These are phyloP conservation scores for Myripristis jacobus DNA, from an alignment of 2,797 vertebrate genomes.

Conservation along the genomic window DNA sequence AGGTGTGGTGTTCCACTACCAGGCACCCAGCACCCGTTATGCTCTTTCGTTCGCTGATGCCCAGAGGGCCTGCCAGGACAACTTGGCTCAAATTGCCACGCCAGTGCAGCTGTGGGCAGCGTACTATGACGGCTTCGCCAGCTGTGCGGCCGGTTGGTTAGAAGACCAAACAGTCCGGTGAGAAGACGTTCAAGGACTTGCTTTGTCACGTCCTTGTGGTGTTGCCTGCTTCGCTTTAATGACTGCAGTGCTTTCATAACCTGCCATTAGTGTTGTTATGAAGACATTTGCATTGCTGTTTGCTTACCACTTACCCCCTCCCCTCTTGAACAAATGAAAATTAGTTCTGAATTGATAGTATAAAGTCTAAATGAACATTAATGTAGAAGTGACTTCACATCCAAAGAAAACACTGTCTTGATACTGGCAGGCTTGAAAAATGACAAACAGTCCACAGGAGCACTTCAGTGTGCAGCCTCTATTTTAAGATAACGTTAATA, in stretches of 20 bases:
- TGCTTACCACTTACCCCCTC: background rate
- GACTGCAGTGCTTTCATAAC: background rate
- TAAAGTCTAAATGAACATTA: slow-evolving; percentile 36
- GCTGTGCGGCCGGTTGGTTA: slow-evolving; percentile 96
- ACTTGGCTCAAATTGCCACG: slow-evolving; percentile 88
- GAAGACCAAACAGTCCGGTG: slow-evolving; percentile 93
- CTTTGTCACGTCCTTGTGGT: slow-evolving; percentile 1
- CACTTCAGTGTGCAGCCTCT: too few species aligned
- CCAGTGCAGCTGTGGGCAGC: slow-evolving; percentile 91
- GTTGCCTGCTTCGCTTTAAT: background rate
- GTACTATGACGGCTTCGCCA: slow-evolving; percentile 90
- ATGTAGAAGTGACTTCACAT: background rate
- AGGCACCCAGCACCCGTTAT: slow-evolving; percentile 83
- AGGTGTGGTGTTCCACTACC: slow-evolving; percentile 96
- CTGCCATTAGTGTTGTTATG: background rate
- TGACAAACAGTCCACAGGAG: too few species aligned
- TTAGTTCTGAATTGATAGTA: slow-evolving; percentile 46
- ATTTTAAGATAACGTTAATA: slow-evolving; percentile 1
- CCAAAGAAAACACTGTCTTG: too few species aligned
- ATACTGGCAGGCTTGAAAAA: too few species aligned
- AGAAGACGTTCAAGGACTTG: slow-evolving; percentile 45
- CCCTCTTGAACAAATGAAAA: slow-evolving; percentile 16
- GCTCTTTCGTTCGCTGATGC: slow-evolving; percentile 88
- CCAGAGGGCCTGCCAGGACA: slow-evolving; percentile 86
- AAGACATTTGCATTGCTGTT: slow-evolving; percentile 14